Base-by-base conservation (phyloP, 2,888 invertebrate species). In the Apamea monoglypha region DNA sequence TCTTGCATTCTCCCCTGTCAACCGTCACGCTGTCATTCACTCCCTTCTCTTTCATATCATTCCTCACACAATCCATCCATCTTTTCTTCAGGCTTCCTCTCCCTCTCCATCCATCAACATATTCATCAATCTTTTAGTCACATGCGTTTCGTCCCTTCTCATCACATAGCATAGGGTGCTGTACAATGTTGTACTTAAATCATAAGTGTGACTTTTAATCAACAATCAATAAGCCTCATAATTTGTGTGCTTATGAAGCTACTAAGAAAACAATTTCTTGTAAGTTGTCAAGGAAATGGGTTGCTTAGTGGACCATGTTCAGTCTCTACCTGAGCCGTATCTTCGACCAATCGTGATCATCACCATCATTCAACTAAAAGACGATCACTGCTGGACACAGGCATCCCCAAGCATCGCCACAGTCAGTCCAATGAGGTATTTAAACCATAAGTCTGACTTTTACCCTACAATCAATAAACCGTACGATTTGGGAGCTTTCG, bases 231-330 rank as follows among this genome's bases (percentile, higher is more conserved):
- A 47, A 29, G 21, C 21, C 29, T 25, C 40, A 56, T 10, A 82
- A 80, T 44, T 59, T 75, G 50, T 44, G 50, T 36, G 32, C 64
- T 47, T 40, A 50, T 18, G 47, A 40, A 74, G 64, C n/a, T 64
- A 50, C 40, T 64, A 50, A 68, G 67, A 32, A 77, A 86, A 47
- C 72, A 59, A 71, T 32, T 75, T 21, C 61, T 21, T 80, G 67
- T 64, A 77, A 66, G 14, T 47, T 75, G 72, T 74, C 83, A 61
- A 47, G 32, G 32, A 75, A 83, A 73, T 83, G 40, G 50, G 79
- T 83, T 80, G 81, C 71, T 84, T 74, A 77, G 74, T 77, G 81
- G 12, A 10, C 56, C 77, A 84, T 81, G 71, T 74, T 74, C 29
- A 21, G 16, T 61, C 16, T 16, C 29, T 7, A 21, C 21, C 21